These are phyloP conservation scores for Oryzaephilus surinamensis DNA, from an alignment of 1,140 invertebrate species.

Conservation along the genomic window DNA sequence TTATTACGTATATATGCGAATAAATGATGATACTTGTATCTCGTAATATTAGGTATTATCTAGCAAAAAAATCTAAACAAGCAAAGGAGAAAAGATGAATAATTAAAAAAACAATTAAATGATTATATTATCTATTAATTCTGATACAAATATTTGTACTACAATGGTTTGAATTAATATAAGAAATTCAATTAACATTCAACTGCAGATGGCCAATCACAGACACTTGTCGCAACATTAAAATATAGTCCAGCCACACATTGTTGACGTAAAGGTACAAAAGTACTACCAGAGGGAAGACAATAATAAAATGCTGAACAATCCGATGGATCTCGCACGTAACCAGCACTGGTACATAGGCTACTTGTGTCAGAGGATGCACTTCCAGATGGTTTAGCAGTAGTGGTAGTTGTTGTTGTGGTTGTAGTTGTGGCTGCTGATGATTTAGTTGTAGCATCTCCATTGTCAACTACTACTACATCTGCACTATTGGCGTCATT, in stretches of 20 bases:
- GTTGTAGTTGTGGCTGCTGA: too few species aligned
- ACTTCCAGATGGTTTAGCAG: neutral
- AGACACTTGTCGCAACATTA: slow-evolving; percentile 7
- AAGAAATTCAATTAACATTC: too few species aligned
- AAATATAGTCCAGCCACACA: slow-evolving; percentile 13
- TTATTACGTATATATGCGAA: too few species aligned
- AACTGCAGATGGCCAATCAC: slow-evolving; percentile 12
- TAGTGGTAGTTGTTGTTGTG: slow-evolving; percentile 2
- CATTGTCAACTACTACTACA: too few species aligned
- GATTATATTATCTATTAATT: slow-evolving; percentile 58
- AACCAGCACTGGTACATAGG: neutral
- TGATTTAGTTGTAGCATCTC: too few species aligned
- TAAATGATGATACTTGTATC: too few species aligned
- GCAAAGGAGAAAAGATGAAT: too few species aligned
- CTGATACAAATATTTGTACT: too few species aligned
- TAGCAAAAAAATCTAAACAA: too few species aligned
- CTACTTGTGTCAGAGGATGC: neutral
- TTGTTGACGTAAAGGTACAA: slow-evolving; percentile 1
- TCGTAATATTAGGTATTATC: too few species aligned
- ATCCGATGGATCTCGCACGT: slow-evolving; percentile 4
- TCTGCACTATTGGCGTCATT: neutral
- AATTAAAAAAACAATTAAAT: too few species aligned
- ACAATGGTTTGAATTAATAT: too few species aligned
- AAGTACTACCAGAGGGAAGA: slow-evolving; percentile 2
- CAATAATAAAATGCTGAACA: slow-evolving; percentile 9